These are phyloP conservation scores for Tamandua tetradactyla DNA, from an alignment of 2,797 vertebrate species.

Conservation along the genomic window DNA sequence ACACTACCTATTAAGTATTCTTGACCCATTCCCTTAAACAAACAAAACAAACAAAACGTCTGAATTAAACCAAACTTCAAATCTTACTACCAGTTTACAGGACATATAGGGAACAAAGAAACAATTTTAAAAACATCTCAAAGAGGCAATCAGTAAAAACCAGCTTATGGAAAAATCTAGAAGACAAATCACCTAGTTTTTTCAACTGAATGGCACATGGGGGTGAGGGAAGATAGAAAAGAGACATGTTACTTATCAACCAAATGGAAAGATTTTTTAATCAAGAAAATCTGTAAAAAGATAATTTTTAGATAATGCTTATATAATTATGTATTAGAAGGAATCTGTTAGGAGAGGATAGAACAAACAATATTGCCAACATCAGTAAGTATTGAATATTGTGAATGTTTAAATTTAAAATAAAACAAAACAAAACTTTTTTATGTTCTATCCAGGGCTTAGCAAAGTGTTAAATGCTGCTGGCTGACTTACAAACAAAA, in stretches of 20 bases:
- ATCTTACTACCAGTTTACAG: background rate
- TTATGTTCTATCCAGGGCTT: background rate
- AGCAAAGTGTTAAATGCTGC: background rate
- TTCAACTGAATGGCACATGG: background rate
- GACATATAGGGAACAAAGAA: background rate
- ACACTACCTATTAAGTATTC: background rate
- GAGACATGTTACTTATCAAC: background rate
- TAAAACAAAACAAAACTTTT: background rate
- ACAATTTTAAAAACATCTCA: background rate
- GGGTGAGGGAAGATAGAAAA: background rate
- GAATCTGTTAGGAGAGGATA: background rate
- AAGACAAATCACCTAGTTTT: background rate
- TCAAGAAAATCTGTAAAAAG: constrained; percentile 20
- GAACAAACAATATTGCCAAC: constrained; percentile 44
- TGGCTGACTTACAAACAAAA: background rate
- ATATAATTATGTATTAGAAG: background rate
- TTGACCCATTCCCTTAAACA: background rate
- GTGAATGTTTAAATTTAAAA: background rate
- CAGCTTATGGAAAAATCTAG: background rate
- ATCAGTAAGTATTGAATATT: background rate
- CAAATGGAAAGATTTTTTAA: constrained; percentile 10
- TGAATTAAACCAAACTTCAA: background rate
- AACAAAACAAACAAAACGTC: too few relatives aligned
- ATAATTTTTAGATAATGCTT: background rate
- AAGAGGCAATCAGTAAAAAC: background rate